Evolutionary conservation across 2,797 vertebrate genomes (phyloP).

Genomic region (Sylvia borin): DNA sequence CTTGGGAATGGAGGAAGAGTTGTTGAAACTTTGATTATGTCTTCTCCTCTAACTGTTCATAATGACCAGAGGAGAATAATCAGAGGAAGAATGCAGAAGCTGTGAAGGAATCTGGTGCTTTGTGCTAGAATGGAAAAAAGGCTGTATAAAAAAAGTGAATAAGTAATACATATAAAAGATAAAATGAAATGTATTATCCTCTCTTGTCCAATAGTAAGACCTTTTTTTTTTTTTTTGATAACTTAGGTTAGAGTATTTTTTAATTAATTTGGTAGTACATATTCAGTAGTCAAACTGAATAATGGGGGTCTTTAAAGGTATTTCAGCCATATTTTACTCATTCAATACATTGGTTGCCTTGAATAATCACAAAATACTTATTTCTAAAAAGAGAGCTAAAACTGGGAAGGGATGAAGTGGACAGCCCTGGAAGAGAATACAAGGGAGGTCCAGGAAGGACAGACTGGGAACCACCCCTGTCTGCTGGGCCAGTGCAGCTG

Average conservation of each 20-base stretch:
- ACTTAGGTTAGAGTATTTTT: not conserved
- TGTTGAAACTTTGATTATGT: not conserved
- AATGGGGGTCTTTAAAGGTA: not conserved
- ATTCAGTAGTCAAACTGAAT: not conserved
- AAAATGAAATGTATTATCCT: not conserved
- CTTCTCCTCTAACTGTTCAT: not conserved
- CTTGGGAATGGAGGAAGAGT: not conserved
- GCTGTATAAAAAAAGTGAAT: not conserved
- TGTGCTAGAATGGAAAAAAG: not conserved
- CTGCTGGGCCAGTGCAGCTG: not conserved
- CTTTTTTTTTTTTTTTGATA: not conserved
- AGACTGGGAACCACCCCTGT: rapidly evolving
- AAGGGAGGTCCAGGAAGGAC: not conserved
- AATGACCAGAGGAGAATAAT: not conserved
- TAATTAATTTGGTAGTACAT: not conserved
- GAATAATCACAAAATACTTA: not conserved
- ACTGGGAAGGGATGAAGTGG: not conserved
- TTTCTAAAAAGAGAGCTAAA: not conserved
- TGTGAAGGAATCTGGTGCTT: not conserved
- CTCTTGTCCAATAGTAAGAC: not conserved
- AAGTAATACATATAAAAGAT: not conserved
- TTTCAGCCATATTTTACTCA: not conserved
- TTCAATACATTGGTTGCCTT: not conserved
- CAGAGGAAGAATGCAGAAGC: not conserved
- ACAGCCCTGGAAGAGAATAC: not conserved